phyloP scores from a whole-genome alignment of 2,113 vertebrate genomes.

The Ascaphus truei region DNA sequence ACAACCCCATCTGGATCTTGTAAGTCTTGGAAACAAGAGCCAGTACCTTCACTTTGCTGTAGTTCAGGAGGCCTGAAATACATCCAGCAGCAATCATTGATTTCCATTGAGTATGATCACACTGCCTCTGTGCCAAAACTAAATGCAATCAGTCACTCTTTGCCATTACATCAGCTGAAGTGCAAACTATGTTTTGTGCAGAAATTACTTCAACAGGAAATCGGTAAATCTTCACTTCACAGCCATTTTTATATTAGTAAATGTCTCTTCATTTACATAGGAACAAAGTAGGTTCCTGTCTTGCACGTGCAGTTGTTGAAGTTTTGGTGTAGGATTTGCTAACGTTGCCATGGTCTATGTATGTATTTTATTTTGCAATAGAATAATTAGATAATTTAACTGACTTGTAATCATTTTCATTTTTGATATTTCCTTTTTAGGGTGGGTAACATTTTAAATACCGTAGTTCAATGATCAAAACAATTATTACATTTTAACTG shows the following conservation, averaged over 20 bases:
- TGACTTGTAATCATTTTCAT: no score
- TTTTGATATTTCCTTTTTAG: no score
- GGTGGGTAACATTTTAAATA: no score
- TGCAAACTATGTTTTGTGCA: slow-evolving; percentile 51
- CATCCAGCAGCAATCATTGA: slow-evolving; percentile 48
- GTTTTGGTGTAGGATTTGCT: not conserved
- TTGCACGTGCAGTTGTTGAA: slow-evolving; percentile 37
- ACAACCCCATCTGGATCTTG: slow-evolving; percentile 58
- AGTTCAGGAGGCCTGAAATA: slow-evolving; percentile 47
- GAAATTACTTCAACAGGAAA: slow-evolving; percentile 70
- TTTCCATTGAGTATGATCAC: slow-evolving; percentile 55
- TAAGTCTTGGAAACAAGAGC: slow-evolving; percentile 41
- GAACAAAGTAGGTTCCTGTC: slow-evolving; percentile 67
- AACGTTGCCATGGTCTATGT: not conserved
- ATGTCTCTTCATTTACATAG: slow-evolving; percentile 63
- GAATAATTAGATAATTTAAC: no score
- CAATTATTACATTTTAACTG: no score
- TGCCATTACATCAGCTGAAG: slow-evolving; percentile 60
- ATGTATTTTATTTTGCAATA: no score
- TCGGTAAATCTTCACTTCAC: slow-evolving; percentile 73
- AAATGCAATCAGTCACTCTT: slow-evolving; percentile 60
- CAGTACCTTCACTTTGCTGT: slow-evolving; percentile 41
- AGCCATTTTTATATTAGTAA: slow-evolving; percentile 63
- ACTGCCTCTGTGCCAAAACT: slow-evolving; percentile 49
- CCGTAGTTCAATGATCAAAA: no score